Percentiles rank a stretch among this genome's conserved stretches.
Conservation (phyloP, 2,113 vertebrate genomes). For the Phaetusa simplex region DNA sequence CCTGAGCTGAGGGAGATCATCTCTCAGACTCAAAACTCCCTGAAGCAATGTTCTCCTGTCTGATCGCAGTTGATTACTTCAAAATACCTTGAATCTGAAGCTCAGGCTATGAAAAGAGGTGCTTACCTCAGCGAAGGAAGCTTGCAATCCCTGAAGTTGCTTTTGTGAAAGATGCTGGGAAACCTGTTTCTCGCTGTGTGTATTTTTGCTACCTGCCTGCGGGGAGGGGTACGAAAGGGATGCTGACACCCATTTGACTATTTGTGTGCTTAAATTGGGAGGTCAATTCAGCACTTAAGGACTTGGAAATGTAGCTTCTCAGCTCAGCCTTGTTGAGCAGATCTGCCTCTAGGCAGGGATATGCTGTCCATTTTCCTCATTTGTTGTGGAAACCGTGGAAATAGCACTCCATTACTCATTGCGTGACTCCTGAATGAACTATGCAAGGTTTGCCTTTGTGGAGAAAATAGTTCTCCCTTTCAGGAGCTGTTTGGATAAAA, state of each 20-base stretch:
- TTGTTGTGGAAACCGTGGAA: not conserved
- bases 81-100: not conserved
- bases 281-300: not conserved
- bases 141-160: not conserved
- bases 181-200: not conserved
- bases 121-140: not conserved
- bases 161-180: not conserved
- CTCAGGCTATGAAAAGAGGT: not conserved
- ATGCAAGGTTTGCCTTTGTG: not conserved
- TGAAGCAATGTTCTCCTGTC: not conserved
- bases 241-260: not conserved
- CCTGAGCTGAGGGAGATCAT: not conserved
- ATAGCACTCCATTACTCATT: not conserved
- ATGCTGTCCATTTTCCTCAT: not conserved
- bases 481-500: not conserved
- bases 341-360: not conserved
- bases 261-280: not conserved
- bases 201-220: not conserved
- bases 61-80: not conserved
- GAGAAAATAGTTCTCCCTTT: not conserved
- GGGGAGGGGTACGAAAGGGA: not conserved
- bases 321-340: not conserved
- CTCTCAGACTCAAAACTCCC: not conserved
- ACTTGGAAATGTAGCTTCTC: not conserved
- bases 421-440: not conserved